Evolutionary conservation across 1,140 invertebrate species (phyloP).

Genomic region (Drosophila triauraria): DNA sequence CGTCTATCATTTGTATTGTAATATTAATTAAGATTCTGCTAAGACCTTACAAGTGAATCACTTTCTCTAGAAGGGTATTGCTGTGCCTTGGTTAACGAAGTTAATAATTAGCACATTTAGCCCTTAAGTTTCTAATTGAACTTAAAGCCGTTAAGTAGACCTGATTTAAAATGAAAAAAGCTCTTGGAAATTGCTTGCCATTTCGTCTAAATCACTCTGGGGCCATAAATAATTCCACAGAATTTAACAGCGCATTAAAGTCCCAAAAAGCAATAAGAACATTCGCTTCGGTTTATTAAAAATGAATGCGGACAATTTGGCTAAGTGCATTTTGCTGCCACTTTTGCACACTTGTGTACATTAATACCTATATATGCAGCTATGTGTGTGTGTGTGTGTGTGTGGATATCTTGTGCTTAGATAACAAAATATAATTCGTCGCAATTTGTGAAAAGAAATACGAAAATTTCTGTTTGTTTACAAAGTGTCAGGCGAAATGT

Average conservation of each 20-base stretch:
- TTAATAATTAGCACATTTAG: not conserved
- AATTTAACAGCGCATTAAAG: constrained; percentile 26
- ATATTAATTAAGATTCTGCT: not conserved
- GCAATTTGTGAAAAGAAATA: constrained; percentile 69
- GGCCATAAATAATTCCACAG: constrained; percentile 31
- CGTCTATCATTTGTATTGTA: no score
- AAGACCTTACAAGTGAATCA: no score
- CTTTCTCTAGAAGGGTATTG: no score
- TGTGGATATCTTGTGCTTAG: constrained; percentile 56
- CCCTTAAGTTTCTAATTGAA: not conserved
- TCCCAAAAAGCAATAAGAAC: constrained; percentile 17
- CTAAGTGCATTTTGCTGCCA: constrained; percentile 36
- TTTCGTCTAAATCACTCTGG: constrained; percentile 4
- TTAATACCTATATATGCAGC: constrained; percentile 11
- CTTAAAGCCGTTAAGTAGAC: not conserved
- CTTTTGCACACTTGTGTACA: constrained; percentile 7
- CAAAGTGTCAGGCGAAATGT: constrained; percentile 63
- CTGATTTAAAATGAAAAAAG: not conserved
- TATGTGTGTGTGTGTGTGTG: not conserved
- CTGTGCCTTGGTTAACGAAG: no score
- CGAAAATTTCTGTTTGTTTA: constrained; percentile 59
- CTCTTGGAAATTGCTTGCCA: not conserved
- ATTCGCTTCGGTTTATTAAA: constrained; percentile 20
- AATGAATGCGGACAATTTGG: constrained; percentile 43
- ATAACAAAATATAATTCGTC: constrained; percentile 63